Base-by-base conservation (phyloP, 1,140 invertebrate species). In the Manduca sexta region DNA sequence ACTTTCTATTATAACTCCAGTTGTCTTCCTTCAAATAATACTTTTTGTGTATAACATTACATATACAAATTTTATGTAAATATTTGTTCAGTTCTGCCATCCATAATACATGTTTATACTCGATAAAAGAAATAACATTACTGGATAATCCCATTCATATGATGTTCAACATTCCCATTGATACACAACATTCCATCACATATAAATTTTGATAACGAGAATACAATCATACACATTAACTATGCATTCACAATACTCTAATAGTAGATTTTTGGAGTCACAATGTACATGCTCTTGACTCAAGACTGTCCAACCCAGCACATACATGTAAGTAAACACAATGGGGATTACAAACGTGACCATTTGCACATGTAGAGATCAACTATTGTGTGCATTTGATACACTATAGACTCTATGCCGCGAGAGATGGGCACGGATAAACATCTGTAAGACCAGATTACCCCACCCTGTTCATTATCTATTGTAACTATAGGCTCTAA, bases 181-280 rank as follows among this genome's bases (percentile, higher is more conserved):
- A 52, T 60, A 74, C 63, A 71, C 65, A 61, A 68, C 61, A 69
- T 57, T 67, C 64, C 66, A 69, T 73, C 67, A 76, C 70, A 76
- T 66, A 68, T 68, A 68, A 26, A 65, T 14, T 64, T 74, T 67
- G 62, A 74, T 68, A 64, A 54, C 67, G 61, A 64, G 68, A 74
- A 61, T 69, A 74, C 66, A 71, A 57, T 53, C 62, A 68, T 68
- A 69, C 69, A 64, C 65, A 69, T 74, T 78, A 64, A 72, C 67
- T 79, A 80, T 70, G 69, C 69, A 74, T 79, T 71, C 67, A 65
- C 70, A 69, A 76, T 68, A 73, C 67, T 68, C 68, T 78, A 75
- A 74, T 67, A n/a, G 51, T 81, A 81, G 71, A 46, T 77, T 70
- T 78, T 81, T 81, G 77, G 79, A 77, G 69, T 80, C 66, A 71